Evolutionary conservation across 1,140 invertebrate species (phyloP), one percentile per base, ranked within the genome.

Genomic region (Scaptomyza graminum): DNA sequence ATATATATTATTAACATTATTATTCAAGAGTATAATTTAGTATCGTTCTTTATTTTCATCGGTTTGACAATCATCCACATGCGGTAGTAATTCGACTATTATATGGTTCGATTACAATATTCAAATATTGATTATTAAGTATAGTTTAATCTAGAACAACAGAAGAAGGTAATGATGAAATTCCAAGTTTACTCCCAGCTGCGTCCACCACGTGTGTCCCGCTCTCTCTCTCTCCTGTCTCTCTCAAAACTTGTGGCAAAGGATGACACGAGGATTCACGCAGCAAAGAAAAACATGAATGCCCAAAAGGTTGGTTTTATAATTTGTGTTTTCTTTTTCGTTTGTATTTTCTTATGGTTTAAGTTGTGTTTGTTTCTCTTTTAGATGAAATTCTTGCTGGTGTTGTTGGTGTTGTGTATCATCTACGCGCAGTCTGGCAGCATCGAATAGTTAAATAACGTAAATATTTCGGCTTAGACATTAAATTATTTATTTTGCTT

Each of bases 1-100:
- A n/a, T n/a, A 39, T 12, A 49, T n/a, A 28, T 6, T 25, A 31
- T 31, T 31, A 0, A 31, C 28, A 22, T 22, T 22, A 22, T 18
- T 15, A 5, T 16, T 22, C 52, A n/a, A 57, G 63, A 46, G 63
- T 87, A 77, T 85, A 87, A 78, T 85, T 82, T 87, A 79, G 68
- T 88, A 88, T 88, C 83, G 83, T 88, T 76, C 6, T 82, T 84
- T 84, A 83, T 88, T 87, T 80, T 75, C 77, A 85, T 85, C 83
- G 72, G 72, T 84, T 87, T 88, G 75, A 87, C 82, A 87, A 88
- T 88, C 83, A 87, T 87, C 79, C 84, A 76, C 62, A 88, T 73
- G 82, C 82, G 74, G 47, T 68, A 37, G 5, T 74, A 22, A 22
- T 84, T 87, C 78, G 82, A 79, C 78, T 79, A 79, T 76, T 82